Base-by-base conservation (phyloP, 2,113 vertebrate species). In the Periophthalmus modestus region DNA sequence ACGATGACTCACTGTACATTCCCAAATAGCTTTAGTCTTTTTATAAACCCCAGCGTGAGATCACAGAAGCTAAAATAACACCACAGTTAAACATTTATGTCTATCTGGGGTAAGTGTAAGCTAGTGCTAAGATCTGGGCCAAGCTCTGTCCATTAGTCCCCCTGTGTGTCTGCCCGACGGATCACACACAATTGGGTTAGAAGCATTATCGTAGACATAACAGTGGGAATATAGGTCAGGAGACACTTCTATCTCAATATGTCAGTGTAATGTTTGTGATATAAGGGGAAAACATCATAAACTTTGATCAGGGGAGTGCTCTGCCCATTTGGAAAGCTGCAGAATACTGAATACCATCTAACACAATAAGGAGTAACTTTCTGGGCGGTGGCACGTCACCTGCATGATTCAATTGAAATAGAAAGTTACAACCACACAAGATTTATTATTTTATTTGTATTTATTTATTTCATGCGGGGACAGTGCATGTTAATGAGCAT, bases 151-250 rank as follows among this genome's bases (percentile, higher is more conserved):
- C 72, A 79, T 74, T 85, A 68, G 70, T 23, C 69, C 71, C 28
- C 63, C 0, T 58, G 21, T 71, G 36, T 43, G 75, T 69, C 79
- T 71, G 65, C 59, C 72, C 50, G 0, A 55, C 28, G 68, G 77
- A 75, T 59, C 58, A 61, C 23, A 7, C 14, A 69, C 85, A 89
- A 86, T 72, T 90, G 74, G 86, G 79, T 28, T 77, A 76, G 19
- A 65, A 6, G 4, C 46, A 7, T 66, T 52, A 18, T 5, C 0
- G 55, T 2, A 83, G 85, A 87, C 80, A 80, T 52, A 81, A 80
- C 78, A 79, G 63, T 34, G 61, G 1, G 28, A 36, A 77, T 84
- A 55, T 89, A 78, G 84, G 85, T 68, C 89, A 83, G 66, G 0
- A 43, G 61, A 82, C 54, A 33, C 15, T n/a, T 58, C 21, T 28